Base-by-base conservation (phyloP, 2,113 vertebrate genomes). In the Meleagris gallopavo region DNA sequence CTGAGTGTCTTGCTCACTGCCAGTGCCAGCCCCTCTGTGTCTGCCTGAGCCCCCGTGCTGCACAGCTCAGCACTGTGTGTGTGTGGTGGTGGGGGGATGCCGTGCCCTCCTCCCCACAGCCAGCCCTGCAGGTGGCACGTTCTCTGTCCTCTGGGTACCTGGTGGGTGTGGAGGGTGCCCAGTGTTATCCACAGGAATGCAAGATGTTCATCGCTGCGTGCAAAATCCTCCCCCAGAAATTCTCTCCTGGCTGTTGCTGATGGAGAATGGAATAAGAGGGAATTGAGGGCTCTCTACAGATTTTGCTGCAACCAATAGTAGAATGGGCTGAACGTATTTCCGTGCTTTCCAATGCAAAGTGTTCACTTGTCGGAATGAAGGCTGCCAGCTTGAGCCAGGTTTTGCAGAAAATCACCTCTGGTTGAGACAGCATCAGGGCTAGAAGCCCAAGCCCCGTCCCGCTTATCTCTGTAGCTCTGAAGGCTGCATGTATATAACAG, bases 291-390 rank as follows among this genome's bases (percentile, higher is more conserved):
- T 95, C 82, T 88, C 72, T 46, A 34, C 3, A 29, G 66, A 61
- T 88, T 94, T 94, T 96, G 81, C 78, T 8, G 60, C 87, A 94
- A 73, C 75, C 38, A 43, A 2, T 66, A 40, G 81, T 41, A 89
- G 67, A 77, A 2, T 0, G 2, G 12, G 38, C 57, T 90, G 89
- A 54, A 17, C 71, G 80, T 83, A 32, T 66, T 86, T 89, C 36
- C 10, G 61, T 40, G 12, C 34, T 88, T 92, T 43, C 69, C 25
- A 24, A 22, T 19, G 57, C 61, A 55, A 91, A 77, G 82, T 69
- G 71, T 60, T 86, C 50, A 34, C 61, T 0, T 0, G 1, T 90
- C 57, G 69, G 65, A 75, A 90, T 69, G 85, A 71, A 83, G 41
- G n/a, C 82, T 88, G 78, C 64, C 60, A 67, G 64, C 70, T 95